These are phyloP conservation scores for Pterocles burchelli DNA, from an alignment of 2,113 vertebrate species.

Conservation along the genomic window DNA sequence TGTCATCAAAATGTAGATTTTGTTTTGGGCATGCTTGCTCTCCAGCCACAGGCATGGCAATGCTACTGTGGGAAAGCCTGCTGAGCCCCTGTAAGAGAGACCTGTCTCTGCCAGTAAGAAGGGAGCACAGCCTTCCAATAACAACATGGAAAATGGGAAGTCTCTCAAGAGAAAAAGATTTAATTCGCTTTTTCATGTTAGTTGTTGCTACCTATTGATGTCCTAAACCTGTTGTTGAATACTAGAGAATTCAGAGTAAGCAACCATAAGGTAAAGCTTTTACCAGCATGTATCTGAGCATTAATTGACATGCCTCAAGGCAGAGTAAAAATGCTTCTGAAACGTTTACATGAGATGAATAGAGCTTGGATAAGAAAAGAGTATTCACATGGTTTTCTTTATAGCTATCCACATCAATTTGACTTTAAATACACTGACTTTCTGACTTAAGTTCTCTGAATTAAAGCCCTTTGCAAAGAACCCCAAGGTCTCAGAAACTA, in stretches of 20 bases:
- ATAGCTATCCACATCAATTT: constrained; percentile 37
- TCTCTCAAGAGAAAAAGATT: not conserved
- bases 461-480: constrained; percentile 38
- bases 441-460: constrained; percentile 28
- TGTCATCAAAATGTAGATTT: not conserved
- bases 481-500: not conserved
- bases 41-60: not conserved
- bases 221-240: constrained; percentile 27
- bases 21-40: not conserved
- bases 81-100: not conserved
- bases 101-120: not conserved
- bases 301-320: constrained; percentile 73
- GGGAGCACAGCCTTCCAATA: not conserved
- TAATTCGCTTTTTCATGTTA: constrained; percentile 21
- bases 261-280: constrained; percentile 57
- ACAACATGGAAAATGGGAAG: not conserved
- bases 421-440: constrained; percentile 29
- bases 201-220: not conserved
- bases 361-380: constrained; percentile 7
- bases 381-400: not conserved
- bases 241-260: constrained; percentile 53
- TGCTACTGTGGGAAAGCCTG: not conserved
- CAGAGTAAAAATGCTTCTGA: constrained; percentile 56
- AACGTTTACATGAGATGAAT: constrained; percentile 70
- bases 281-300: constrained; percentile 39